Evolutionary conservation across 2,113 vertebrate genomes (phyloP).

Genomic region (Gasterosteus nipponicus): DNA sequence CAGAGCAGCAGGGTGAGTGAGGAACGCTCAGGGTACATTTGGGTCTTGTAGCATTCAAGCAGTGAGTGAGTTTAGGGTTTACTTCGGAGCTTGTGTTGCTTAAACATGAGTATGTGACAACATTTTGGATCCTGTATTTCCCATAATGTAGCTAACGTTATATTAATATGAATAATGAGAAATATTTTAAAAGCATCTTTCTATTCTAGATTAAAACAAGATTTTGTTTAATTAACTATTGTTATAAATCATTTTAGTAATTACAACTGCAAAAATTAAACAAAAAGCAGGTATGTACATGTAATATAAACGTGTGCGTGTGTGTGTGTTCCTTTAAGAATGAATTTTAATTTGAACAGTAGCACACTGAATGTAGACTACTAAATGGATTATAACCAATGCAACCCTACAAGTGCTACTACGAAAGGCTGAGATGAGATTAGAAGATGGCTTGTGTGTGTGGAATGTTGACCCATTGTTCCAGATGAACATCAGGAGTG

Average conservation of each 20-base stretch:
- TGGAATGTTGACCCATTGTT: conserved; percentile 15
- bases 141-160: not conserved
- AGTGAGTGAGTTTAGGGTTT: not conserved
- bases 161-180: not conserved
- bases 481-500: not conserved
- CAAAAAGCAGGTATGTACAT: not conserved
- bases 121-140: not conserved
- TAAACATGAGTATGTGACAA: not conserved
- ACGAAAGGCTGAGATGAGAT: not conserved
- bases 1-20: not conserved
- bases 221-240: too few species aligned
- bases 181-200: not conserved
- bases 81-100: not conserved
- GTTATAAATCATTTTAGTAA: too few species aligned
- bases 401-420: not conserved
- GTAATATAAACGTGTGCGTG: not conserved
- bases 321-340: not conserved
- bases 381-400: not conserved
- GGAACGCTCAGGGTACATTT: not conserved
- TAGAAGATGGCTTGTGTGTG: not conserved
- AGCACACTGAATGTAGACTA: not conserved
- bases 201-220: not conserved
- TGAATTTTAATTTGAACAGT: not conserved
- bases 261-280: not conserved
- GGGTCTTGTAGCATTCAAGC: not conserved